Evolutionary conservation across 2,888 invertebrate species (phyloP).

Genomic region (Bhutanitis thaidina): DNA sequence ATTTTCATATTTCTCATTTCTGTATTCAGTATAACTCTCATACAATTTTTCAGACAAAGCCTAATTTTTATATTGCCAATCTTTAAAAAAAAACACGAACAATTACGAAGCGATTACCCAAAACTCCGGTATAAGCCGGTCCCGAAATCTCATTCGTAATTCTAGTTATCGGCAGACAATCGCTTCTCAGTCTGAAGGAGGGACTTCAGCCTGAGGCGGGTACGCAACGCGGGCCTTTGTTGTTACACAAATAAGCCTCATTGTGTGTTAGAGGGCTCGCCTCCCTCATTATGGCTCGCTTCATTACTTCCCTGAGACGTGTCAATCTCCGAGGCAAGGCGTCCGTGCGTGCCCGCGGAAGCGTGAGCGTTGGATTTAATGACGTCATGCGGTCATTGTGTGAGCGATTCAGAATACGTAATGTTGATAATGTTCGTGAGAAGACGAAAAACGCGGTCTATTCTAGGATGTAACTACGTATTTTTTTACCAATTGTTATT

Average conservation of each 20-base stretch:
- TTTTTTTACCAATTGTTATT: too few relatives aligned
- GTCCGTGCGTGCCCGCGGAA: constrained; percentile 13
- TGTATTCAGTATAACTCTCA: too few relatives aligned
- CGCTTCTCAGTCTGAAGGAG: constrained; percentile 13
- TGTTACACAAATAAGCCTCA: constrained; percentile 53
- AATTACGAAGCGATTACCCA: constrained; percentile 11
- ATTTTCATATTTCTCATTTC: too few relatives aligned
- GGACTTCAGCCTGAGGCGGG: constrained; percentile 23
- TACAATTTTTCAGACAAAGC: too few relatives aligned
- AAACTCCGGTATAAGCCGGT: constrained; percentile 4
- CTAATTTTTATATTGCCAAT: constrained; percentile 5
- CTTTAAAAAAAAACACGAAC: constrained; percentile 3
- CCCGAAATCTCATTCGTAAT: constrained; percentile 13
- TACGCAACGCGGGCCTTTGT: constrained; percentile 45
- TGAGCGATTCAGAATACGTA: neutral
- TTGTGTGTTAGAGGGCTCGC: constrained; percentile 39
- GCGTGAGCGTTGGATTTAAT: constrained; percentile 12
- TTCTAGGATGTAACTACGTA: too few relatives aligned
- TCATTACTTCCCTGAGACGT: constrained; percentile 34
- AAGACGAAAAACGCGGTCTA: too few relatives aligned
- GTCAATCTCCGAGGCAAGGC: constrained; percentile 39
- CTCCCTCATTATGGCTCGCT: constrained; percentile 44
- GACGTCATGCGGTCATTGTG: constrained; percentile 8
- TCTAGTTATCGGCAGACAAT: constrained; percentile 20
- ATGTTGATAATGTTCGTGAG: too few relatives aligned